phyloP scores from a whole-genome alignment of 2,113 vertebrate genomes.

The Hypocryptadius cinnamomeus region DNA sequence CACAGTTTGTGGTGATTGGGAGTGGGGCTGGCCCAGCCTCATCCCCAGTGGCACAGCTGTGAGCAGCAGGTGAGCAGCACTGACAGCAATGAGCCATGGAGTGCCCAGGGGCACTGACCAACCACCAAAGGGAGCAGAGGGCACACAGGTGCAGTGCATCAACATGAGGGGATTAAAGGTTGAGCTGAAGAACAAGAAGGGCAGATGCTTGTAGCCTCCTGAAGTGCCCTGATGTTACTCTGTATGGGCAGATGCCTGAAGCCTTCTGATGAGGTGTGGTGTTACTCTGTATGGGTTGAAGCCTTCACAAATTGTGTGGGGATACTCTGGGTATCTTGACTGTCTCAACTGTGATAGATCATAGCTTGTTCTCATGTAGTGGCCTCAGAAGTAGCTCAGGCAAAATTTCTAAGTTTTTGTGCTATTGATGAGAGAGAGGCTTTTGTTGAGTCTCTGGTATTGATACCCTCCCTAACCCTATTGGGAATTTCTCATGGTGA shows the following conservation, averaged over 20 bases:
- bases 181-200: background rate
- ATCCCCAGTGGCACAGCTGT: background rate
- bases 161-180: background rate
- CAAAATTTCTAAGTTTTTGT: background rate
- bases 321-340: background rate
- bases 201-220: background rate
- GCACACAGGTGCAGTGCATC: background rate
- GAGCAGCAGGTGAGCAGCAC: background rate
- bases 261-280: background rate
- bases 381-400: background rate
- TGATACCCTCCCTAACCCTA: background rate
- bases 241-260: background rate
- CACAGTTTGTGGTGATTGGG: background rate
- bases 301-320: background rate
- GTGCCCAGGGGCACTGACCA: background rate
- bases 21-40: background rate
- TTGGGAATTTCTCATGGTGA: background rate
- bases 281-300: background rate
- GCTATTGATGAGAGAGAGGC: background rate
- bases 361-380: background rate
- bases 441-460: background rate
- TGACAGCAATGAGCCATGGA: background rate
- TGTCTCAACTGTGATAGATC: background rate
- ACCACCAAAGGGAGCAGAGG: background rate
- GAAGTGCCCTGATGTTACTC: rapidly evolving